A percentile compares a stretch with the other conserved stretches of the same genome.
Conservation (phyloP, 2,113 vertebrate species). For the Pontoporia blainvillei region DNA sequence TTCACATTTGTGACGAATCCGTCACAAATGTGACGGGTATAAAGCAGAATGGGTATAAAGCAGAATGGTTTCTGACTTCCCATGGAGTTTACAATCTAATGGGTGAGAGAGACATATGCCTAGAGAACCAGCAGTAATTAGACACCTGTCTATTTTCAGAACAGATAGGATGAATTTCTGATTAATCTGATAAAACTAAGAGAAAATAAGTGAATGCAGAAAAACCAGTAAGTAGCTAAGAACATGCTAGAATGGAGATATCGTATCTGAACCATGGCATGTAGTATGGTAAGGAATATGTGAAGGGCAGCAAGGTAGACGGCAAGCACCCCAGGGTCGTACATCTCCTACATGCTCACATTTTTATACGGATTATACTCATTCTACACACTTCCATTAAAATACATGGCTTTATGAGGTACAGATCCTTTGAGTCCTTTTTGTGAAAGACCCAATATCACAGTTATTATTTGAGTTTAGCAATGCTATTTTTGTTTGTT, state of each 20-base stretch:
- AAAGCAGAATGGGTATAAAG: not conserved
- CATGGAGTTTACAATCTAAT: not conserved
- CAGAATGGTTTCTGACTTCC: not conserved
- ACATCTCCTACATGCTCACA: rapidly evolving
- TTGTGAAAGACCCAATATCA: not conserved
- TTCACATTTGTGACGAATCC: not conserved
- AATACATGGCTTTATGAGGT: not conserved
- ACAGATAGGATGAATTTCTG: not conserved
- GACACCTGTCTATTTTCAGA: not conserved
- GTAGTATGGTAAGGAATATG: not conserved
- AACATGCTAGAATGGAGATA: not conserved
- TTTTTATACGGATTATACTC: no score
- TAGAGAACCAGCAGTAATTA: not conserved
- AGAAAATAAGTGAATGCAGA: not conserved
- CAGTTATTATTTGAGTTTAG: not conserved
- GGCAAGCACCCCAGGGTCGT: not conserved
- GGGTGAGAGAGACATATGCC: not conserved
- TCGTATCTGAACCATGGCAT: rapidly evolving
- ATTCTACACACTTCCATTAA: not conserved
- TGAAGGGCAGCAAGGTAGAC: rapidly evolving
- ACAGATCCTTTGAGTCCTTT: not conserved
- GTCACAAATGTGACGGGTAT: no score
- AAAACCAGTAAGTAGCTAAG: not conserved
- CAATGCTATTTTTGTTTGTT: not conserved
- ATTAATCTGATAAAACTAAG: not conserved